A percentile compares a stretch with the other conserved stretches of the same genome.
Conservation (phyloP, 2,113 vertebrate species). For the Typhlomys cinereus region DNA sequence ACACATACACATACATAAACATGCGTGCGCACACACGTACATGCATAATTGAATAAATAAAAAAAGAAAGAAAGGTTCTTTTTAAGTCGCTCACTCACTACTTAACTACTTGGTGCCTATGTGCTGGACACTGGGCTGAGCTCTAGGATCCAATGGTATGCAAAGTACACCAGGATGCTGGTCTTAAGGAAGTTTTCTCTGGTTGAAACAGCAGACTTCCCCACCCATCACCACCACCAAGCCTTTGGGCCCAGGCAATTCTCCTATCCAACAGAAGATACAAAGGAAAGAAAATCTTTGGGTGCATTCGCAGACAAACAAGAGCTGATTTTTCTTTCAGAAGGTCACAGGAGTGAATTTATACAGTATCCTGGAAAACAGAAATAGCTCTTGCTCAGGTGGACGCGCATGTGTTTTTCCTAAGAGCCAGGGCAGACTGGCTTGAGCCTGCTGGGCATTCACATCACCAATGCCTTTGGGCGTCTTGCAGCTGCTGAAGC, state of each 20-base stretch:
- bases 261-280: background rate
- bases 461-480: background rate
- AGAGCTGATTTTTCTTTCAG: constrained; percentile 24
- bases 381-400: constrained; percentile 54
- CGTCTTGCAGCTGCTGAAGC: background rate
- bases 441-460: background rate
- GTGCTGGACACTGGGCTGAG: background rate
- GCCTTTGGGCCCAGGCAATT: background rate
- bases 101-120: background rate
- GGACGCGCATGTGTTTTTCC: constrained; percentile 55
- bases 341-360: constrained; percentile 60
- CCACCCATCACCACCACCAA: too few relatives aligned
- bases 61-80: background rate
- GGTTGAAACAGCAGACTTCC: background rate
- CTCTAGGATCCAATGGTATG: background rate
- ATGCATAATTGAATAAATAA: too few relatives aligned
- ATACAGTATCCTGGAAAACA: constrained; percentile 36
- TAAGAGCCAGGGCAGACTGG: constrained; percentile 51
- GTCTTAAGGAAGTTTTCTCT: background rate
- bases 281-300: background rate
- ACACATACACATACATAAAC: too few relatives aligned
- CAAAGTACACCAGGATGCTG: background rate
- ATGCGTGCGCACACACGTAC: too few relatives aligned
- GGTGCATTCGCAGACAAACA: background rate
- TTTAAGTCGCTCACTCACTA: background rate